Percentiles rank a stretch among this genome's conserved stretches.
phyloP scores from a whole-genome alignment of 2,888 invertebrate species.

The Melikaiella ostensackeni region DNA sequence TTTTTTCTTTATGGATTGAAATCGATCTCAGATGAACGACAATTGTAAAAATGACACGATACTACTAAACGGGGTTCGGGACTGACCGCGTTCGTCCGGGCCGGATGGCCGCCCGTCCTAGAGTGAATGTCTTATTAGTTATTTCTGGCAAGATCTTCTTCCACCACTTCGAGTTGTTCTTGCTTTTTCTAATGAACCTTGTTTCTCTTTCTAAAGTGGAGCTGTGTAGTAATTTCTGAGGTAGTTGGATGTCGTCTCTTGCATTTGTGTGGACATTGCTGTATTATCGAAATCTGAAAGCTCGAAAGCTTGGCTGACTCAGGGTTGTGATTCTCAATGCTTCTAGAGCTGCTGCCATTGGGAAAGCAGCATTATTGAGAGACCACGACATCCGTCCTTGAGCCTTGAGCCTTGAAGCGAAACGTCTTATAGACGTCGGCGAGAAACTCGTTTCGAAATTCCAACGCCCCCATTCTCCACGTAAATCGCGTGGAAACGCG shows the following conservation, averaged over 20 bases:
- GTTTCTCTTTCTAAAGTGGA: background rate
- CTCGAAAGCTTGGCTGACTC: background rate
- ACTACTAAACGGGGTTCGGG: conserved; percentile 47
- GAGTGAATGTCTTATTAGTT: conserved; percentile 77
- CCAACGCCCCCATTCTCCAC: conserved; percentile 49
- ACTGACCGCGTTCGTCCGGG: conserved; percentile 77
- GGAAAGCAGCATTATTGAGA: conserved; percentile 44
- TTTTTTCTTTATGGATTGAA: conserved; percentile 2
- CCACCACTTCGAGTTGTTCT: conserved; percentile 44
- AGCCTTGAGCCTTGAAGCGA: conserved; percentile 56
- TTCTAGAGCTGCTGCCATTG: background rate
- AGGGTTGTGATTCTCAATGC: background rate
- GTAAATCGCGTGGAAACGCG: conserved; percentile 52
- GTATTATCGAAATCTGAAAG: background rate
- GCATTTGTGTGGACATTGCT: background rate
- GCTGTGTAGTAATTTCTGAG: background rate
- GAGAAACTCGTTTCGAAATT: conserved; percentile 57
- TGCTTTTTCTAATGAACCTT: background rate
- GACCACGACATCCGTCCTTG: conserved; percentile 50
- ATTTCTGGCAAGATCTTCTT: conserved; percentile 73
- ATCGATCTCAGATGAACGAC: background rate
- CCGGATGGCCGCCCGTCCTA: conserved; percentile 77
- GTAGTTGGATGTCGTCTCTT: background rate
- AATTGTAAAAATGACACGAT: conserved; percentile 26
- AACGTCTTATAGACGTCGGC: conserved; percentile 43